Evolutionary conservation across 2,888 invertebrate genomes (phyloP).

Genomic region (Leucania comma): DNA sequence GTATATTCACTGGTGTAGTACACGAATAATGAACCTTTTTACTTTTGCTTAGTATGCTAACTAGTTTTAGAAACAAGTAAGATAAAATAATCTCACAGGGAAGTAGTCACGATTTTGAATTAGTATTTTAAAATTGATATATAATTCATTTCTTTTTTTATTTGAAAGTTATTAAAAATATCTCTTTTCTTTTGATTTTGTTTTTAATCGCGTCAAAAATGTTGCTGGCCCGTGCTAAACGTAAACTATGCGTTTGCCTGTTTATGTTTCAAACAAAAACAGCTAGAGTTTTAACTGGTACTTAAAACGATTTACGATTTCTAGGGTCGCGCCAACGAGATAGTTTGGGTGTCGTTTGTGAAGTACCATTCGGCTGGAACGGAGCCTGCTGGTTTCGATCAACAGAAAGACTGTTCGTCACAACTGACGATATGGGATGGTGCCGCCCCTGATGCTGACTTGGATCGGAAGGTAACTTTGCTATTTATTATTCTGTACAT

Average conservation of each 20-base stretch:
- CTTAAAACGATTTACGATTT: conserved; percentile 62
- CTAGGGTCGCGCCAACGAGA: conserved; percentile 93
- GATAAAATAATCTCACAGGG: no score
- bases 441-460: conserved; percentile 90
- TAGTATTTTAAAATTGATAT: no score
- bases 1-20: conserved; percentile 17
- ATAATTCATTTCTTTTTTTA: neutral
- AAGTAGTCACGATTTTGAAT: neutral
- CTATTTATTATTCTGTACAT: neutral
- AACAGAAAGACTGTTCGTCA: conserved; percentile 93
- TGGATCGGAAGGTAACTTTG: conserved; percentile 84
- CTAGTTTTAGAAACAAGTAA: neutral
- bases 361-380: conserved; percentile 94
- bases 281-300: conserved; percentile 44
- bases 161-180: neutral
- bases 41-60: neutral
- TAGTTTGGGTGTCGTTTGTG: conserved; percentile 96
- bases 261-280: conserved; percentile 36
- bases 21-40: conserved; percentile 10
- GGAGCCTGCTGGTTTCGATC: conserved; percentile 92
- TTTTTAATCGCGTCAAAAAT: neutral
- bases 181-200: neutral
- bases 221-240: neutral
- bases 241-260: neutral
- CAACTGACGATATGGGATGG: conserved; percentile 95